A percentile compares a stretch with the other conserved stretches of the same genome.
phyloP scores from a whole-genome alignment of 1,140 invertebrate genomes.

The Antheraea mylitta region DNA sequence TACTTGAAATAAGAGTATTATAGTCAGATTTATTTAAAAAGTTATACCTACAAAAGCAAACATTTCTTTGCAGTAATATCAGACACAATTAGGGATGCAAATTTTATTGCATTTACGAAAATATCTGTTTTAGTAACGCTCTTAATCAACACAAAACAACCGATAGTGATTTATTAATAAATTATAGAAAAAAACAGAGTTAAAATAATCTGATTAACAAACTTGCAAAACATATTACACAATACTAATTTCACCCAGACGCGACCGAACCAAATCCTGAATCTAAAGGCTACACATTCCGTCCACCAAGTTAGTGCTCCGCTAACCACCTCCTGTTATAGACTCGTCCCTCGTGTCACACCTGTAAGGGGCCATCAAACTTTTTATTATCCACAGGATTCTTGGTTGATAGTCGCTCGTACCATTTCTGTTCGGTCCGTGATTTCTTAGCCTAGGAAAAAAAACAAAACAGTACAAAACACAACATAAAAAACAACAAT shows the following conservation, averaged over 20 bases:
- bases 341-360: constrained; percentile 32
- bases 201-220: not conserved
- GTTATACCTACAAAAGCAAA: too few relatives aligned
- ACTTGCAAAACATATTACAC: not conserved
- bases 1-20: too few relatives aligned
- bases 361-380: constrained; percentile 55
- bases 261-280: not conserved
- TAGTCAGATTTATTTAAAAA: too few relatives aligned
- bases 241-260: constrained; percentile 1
- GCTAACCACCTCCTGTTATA: constrained; percentile 19
- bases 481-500: not conserved
- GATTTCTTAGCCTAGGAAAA: constrained; percentile 51
- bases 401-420: constrained; percentile 63
- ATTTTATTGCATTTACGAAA: not conserved
- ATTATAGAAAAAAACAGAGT: not conserved
- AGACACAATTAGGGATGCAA: not conserved
- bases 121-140: not conserved
- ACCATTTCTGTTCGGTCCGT: constrained; percentile 59
- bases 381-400: constrained; percentile 44
- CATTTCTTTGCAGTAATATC: too few relatives aligned
- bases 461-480: not conserved
- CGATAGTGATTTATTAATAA: not conserved
- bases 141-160: not conserved
- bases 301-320: constrained; percentile 32
- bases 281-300: not conserved